Evolutionary conservation across 2,113 vertebrate genomes (phyloP).

Genomic region (Eulemur rufifrons): DNA sequence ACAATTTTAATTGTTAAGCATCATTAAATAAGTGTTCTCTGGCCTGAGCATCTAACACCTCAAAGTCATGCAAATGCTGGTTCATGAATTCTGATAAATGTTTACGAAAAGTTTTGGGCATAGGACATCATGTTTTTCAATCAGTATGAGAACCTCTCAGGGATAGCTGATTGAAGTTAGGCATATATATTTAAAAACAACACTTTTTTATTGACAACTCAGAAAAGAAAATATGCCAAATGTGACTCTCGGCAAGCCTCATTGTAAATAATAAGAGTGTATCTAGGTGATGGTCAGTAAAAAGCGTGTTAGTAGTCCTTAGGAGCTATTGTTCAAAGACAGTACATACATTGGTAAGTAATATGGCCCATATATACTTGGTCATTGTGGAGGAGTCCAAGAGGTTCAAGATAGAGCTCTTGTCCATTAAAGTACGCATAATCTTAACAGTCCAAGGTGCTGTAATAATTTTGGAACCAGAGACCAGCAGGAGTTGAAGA

Average conservation of each 20-base stretch:
- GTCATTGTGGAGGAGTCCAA: neutral
- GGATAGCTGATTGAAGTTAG: neutral
- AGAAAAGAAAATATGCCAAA: neutral
- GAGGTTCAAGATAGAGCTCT: neutral
- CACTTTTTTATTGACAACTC: neutral
- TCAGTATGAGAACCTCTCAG: neutral
- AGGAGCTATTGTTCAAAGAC: neutral
- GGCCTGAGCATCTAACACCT: conserved; percentile 53
- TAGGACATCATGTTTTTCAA: neutral
- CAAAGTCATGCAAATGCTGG: conserved; percentile 57
- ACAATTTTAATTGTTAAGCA: conserved; percentile 54
- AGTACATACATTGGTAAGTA: neutral
- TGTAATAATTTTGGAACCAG: neutral
- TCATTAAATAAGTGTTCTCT: conserved; percentile 68
- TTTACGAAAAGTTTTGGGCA: conserved; percentile 49
- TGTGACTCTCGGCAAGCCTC: neutral
- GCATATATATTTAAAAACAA: conserved; percentile 17
- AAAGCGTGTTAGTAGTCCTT: neutral
- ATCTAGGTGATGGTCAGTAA: neutral
- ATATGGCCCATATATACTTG: neutral
- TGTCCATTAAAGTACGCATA: neutral
- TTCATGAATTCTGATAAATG: conserved; percentile 64
- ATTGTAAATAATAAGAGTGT: neutral
- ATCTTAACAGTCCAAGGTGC: neutral
- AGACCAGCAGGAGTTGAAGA: neutral